Conservation (phyloP, 2,888 invertebrate genomes). For the Himalopsyche anomala region DNA sequence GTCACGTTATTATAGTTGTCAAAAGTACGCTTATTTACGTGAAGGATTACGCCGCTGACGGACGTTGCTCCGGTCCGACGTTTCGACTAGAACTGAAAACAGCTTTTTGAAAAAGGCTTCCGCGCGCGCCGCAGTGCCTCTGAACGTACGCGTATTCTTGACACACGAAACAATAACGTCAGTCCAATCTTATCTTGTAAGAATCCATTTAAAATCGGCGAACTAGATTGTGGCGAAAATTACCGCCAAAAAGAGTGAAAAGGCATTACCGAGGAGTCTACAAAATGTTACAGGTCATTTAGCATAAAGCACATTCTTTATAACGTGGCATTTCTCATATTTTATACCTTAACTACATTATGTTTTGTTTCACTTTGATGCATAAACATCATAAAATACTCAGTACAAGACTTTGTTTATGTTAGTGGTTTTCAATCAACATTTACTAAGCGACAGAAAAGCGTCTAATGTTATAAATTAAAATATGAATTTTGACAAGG, state of each 20-base stretch:
- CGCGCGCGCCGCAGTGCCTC: constrained; percentile 36
- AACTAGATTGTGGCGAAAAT: constrained; percentile 38
- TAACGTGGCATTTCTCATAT: background rate
- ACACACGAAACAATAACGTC: constrained; percentile 26
- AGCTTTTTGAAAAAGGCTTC: constrained; percentile 35
- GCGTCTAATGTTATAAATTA: too few species aligned
- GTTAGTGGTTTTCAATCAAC: background rate
- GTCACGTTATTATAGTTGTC: constrained; percentile 25
- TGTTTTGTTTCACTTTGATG: background rate
- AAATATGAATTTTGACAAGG: too few species aligned
- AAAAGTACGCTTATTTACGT: constrained; percentile 27
- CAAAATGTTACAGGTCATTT: constrained; percentile 35
- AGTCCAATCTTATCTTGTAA: constrained; percentile 37
- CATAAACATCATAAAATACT: background rate
- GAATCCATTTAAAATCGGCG: constrained; percentile 38
- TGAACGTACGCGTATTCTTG: background rate
- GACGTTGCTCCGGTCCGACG: background rate
- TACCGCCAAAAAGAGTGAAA: constrained; percentile 27
- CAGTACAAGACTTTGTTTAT: background rate
- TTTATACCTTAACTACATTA: background rate
- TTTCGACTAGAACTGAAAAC: constrained; percentile 15
- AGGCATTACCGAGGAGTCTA: constrained; percentile 31
- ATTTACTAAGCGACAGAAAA: background rate
- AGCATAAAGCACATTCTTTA: constrained; percentile 20
- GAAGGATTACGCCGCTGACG: background rate